Percentiles rank a stretch among this genome's conserved stretches.
These are phyloP conservation scores for Mionectes olivaceus DNA, from an alignment of 2,797 vertebrate genomes.

Conservation along the genomic window DNA sequence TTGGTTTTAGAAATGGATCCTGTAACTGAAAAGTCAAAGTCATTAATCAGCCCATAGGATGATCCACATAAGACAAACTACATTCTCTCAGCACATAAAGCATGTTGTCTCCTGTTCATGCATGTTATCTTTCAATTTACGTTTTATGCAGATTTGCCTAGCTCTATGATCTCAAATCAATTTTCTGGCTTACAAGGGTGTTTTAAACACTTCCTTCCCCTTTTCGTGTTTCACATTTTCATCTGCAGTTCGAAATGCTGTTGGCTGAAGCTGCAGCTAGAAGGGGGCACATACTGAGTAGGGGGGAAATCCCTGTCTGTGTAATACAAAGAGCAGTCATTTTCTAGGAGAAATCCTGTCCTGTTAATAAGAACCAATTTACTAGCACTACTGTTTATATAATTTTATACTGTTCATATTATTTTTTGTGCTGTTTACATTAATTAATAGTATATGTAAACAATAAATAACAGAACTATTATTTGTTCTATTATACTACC, in stretches of 20 bases:
- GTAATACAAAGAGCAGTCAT: not conserved
- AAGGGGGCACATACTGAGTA: not conserved
- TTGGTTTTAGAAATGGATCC: slow-evolving; percentile 30
- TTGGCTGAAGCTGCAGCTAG: not conserved
- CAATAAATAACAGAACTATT: not conserved
- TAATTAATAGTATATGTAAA: not conserved
- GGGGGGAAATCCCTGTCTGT: not conserved
- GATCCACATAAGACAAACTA: slow-evolving; percentile 68
- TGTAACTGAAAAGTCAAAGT: slow-evolving; percentile 63
- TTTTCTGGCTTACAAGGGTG: not conserved
- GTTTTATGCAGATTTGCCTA: slow-evolving; percentile 47
- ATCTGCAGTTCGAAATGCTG: not conserved
- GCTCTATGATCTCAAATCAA: slow-evolving; percentile 4
- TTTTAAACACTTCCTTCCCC: slow-evolving; percentile 17
- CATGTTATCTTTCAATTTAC: slow-evolving; percentile 41
- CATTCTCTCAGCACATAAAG: slow-evolving; percentile 46
- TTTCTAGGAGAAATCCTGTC: not conserved
- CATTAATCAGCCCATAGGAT: slow-evolving; percentile 69
- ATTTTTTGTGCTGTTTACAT: not conserved
- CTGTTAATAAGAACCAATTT: not conserved
- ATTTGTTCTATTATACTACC: not conserved
- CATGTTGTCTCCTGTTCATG: slow-evolving; percentile 66
- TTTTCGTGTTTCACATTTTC: slow-evolving; percentile 16
- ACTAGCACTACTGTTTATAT: not conserved
- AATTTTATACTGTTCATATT: not conserved